phyloP scores from a whole-genome alignment of 1,140 invertebrate genomes.

The Trachelipus rathkii region DNA sequence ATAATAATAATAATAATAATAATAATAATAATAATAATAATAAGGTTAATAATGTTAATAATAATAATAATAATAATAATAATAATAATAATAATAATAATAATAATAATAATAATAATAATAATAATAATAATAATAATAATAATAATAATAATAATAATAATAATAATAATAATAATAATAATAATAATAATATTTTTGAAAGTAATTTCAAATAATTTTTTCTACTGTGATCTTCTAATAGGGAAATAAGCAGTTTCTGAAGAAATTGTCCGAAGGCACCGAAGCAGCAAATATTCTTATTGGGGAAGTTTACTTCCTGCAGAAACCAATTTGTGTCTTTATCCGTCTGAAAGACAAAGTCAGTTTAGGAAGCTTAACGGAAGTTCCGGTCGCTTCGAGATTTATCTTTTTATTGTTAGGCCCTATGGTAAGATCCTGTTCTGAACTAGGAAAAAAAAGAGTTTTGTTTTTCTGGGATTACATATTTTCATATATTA shows the following conservation, averaged over 20 bases:
- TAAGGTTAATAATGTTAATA: too few relatives aligned
- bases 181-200: not conserved
- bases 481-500: too few relatives aligned
- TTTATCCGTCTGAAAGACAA: slow-evolving; percentile 88
- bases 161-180: not conserved
- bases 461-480: not conserved
- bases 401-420: slow-evolving; percentile 91
- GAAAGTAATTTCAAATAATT: not conserved
- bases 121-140: not conserved
- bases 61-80: not conserved
- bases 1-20: too few relatives aligned
- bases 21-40: too few relatives aligned
- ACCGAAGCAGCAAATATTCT: slow-evolving; percentile 95
- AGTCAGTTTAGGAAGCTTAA: slow-evolving; percentile 85
- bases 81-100: not conserved
- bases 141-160: not conserved
- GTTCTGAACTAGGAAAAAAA: not conserved
- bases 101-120: not conserved
- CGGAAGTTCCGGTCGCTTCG: slow-evolving; percentile 94
- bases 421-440: slow-evolving; percentile 68
- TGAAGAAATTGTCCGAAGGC: slow-evolving; percentile 94
- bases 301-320: slow-evolving; percentile 94
- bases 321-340: slow-evolving; percentile 82
- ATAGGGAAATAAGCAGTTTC: slow-evolving; percentile 83
- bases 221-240: slow-evolving; percentile 25